Evolutionary conservation across 2,888 invertebrate species (phyloP).

Genomic region (Osedax frankpressi): DNA sequence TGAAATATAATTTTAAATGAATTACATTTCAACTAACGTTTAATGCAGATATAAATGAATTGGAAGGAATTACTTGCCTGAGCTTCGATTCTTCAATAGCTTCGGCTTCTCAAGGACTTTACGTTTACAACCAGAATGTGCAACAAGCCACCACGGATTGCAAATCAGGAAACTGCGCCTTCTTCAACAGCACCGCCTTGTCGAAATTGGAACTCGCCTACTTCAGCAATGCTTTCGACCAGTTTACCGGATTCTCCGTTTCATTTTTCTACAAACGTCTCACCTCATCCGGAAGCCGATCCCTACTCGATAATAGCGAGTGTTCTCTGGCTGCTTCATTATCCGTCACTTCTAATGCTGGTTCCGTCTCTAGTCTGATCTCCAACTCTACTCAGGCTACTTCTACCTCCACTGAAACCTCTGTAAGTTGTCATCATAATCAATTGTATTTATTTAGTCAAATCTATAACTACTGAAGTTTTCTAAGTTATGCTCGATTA

Average conservation of each 20-base stretch:
- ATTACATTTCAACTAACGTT: too few species aligned
- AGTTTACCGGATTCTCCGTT: neutral
- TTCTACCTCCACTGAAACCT: too few species aligned
- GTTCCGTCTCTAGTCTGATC: neutral
- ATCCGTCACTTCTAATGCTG: neutral
- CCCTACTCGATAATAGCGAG: neutral
- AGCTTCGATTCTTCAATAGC: neutral
- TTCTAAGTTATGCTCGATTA: too few species aligned
- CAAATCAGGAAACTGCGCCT: neutral
- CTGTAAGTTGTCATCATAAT: too few species aligned
- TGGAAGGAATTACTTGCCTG: neutral
- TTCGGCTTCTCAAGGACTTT: neutral
- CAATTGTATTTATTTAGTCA: too few species aligned
- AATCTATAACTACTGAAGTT: too few species aligned
- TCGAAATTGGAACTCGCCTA: constrained; percentile 4
- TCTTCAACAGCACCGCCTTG: constrained; percentile 1
- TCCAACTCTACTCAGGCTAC: neutral
- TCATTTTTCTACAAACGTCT: neutral
- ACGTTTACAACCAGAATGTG: constrained; percentile 1
- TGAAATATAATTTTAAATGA: too few species aligned
- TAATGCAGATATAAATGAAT: too few species aligned
- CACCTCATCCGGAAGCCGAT: neutral
- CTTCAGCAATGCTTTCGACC: constrained; percentile 9
- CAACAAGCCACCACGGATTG: neutral
- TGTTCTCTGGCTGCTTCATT: neutral